A percentile compares a stretch with the other conserved stretches of the same genome.
phyloP scores from a whole-genome alignment of 2,113 vertebrate genomes.

The Bungarus multicinctus region DNA sequence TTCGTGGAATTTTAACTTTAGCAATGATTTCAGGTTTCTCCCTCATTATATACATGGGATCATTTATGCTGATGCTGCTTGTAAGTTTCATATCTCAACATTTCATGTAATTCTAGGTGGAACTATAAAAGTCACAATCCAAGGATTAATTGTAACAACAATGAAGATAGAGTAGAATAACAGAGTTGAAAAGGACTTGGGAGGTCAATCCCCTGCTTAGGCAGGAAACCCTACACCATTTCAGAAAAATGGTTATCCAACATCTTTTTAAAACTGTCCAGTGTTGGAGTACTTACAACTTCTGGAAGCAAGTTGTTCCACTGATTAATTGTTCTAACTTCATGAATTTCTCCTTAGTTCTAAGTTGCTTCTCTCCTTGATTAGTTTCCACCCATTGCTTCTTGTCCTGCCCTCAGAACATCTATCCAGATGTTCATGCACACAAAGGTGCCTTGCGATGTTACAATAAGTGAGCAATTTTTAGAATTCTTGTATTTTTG shows the following conservation, averaged over 20 bases:
- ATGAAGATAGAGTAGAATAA: neutral
- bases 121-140: neutral
- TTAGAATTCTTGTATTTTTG: neutral
- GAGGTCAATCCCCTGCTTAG: too few species aligned
- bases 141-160: neutral
- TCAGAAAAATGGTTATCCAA: too few species aligned
- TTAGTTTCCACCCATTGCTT: too few species aligned
- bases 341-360: too few species aligned
- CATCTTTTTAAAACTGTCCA: too few species aligned
- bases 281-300: too few species aligned
- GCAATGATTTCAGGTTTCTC: constrained; percentile 92
- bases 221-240: too few species aligned
- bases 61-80: constrained; percentile 88
- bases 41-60: constrained; percentile 92
- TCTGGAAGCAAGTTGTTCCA: too few species aligned
- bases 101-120: neutral
- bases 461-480: neutral
- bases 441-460: neutral
- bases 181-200: too few species aligned
- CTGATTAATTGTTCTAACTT: too few species aligned
- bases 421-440: neutral
- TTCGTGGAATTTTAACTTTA: constrained; percentile 91
- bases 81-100: constrained; percentile 65
- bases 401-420: too few species aligned
- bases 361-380: too few species aligned